These are phyloP conservation scores for Bruchidius siliquastri DNA, from an alignment of 2,888 invertebrate genomes.

Conservation along the genomic window DNA sequence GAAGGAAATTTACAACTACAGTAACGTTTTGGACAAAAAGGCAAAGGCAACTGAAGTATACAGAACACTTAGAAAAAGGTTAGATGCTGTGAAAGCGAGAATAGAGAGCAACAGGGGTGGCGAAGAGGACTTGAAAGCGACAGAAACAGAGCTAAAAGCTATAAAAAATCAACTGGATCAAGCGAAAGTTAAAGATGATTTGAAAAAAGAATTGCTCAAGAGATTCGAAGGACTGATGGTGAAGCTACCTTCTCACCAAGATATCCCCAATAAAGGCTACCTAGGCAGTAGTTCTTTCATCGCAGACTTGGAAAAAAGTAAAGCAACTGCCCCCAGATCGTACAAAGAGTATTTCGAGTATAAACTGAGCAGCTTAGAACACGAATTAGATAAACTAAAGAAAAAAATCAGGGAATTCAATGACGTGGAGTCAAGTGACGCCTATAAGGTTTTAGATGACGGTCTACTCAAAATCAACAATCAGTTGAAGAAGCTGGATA, in stretches of 20 bases:
- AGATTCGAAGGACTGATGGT: constrained; percentile 1
- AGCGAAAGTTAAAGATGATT: not conserved
- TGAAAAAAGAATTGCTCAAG: not conserved
- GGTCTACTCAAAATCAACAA: constrained; percentile 11
- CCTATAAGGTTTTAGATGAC: constrained; percentile 19
- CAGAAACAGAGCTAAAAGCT: constrained; percentile 6
- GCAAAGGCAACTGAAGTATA: constrained; percentile 21
- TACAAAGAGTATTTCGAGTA: not conserved
- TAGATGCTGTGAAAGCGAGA: not conserved
- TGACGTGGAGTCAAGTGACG: constrained; percentile 11
- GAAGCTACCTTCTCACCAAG: constrained; percentile 1
- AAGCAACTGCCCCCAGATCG: not conserved
- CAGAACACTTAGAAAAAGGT: not conserved
- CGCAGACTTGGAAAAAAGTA: constrained; percentile 4
- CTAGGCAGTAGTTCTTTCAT: constrained; percentile 7
- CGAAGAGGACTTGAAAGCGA: constrained; percentile 4
- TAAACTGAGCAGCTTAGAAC: not conserved
- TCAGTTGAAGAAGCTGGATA: constrained; percentile 12
- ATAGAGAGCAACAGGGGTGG: not conserved
- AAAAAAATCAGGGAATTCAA: constrained; percentile 8
- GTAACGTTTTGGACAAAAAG: constrained; percentile 24
- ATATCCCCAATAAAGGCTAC: constrained; percentile 6
- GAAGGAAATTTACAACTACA: constrained; percentile 23
- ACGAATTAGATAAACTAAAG: constrained; percentile 7
- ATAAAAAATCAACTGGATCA: constrained; percentile 5